phyloP scores from a whole-genome alignment of 2,888 invertebrate species.

The Phasia obesa region DNA sequence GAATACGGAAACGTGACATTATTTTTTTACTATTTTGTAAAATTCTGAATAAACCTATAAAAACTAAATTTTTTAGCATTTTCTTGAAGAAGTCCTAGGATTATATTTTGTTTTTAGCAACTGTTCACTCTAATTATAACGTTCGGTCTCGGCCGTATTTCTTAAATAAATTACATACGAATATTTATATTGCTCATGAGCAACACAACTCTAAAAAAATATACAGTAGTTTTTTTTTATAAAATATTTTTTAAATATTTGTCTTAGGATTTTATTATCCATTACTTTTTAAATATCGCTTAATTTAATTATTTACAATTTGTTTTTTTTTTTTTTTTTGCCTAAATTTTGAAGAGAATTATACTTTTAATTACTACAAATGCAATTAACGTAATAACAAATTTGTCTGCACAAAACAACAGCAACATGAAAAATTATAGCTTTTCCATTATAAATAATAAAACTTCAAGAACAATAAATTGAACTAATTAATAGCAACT shows the following conservation, averaged over 20 bases:
- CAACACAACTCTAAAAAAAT: neutral
- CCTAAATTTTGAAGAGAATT: neutral
- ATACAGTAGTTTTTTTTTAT: constrained; percentile 1
- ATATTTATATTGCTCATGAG: neutral
- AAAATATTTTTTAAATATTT: constrained; percentile 24
- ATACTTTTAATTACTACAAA: constrained; percentile 34
- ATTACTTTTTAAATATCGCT: neutral
- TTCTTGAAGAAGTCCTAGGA: no score
- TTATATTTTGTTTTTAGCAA: no score
- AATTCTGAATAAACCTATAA: no score
- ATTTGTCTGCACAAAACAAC: constrained; percentile 51
- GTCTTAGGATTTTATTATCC: constrained; percentile 18
- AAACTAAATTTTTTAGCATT: no score
- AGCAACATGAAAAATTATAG: constrained; percentile 48
- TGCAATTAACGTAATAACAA: constrained; percentile 64
- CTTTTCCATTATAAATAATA: constrained; percentile 59
- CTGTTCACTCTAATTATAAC: no score
- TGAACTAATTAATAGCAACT: constrained; percentile 51
- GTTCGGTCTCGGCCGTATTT: no score
- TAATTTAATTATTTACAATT: constrained; percentile 5
- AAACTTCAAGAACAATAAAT: constrained; percentile 51
- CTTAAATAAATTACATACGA: no score
- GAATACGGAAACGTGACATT: no score
- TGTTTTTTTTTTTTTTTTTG: no score
- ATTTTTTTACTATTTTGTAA: no score